Evolutionary conservation across 2,113 vertebrate genomes (phyloP).

Genomic region (Numenius arquata): DNA sequence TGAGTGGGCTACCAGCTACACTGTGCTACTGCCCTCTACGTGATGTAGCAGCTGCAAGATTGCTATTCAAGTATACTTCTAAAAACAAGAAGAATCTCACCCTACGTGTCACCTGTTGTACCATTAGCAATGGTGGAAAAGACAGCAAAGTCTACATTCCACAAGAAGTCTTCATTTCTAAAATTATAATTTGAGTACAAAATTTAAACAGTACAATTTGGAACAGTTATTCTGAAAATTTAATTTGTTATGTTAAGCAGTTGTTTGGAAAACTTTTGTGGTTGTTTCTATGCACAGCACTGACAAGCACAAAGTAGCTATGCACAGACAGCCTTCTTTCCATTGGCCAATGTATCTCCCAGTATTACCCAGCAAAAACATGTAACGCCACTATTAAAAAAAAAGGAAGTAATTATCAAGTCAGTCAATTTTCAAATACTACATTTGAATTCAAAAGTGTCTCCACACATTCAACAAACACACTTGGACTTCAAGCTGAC

Average conservation of each 20-base stretch:
- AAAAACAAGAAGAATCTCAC: neutral
- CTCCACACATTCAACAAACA: neutral
- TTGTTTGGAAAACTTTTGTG: neutral
- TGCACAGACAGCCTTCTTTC: fast-evolving
- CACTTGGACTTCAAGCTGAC: neutral
- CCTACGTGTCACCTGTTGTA: neutral
- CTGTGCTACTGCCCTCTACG: too few relatives aligned
- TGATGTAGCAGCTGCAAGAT: neutral
- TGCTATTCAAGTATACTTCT: neutral
- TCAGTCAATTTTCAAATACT: neutral
- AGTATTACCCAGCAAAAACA: neutral
- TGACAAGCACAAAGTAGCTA: neutral
- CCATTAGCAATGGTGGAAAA: neutral
- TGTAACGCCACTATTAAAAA: too few relatives aligned
- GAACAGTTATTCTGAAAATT: neutral
- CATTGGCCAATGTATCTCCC: neutral
- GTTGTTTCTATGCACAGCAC: neutral
- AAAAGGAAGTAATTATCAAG: neutral
- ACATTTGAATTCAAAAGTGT: neutral
- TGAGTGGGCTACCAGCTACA: neutral
- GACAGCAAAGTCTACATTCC: neutral
- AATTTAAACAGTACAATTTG: neutral
- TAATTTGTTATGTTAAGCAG: neutral
- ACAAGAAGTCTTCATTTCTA: neutral
- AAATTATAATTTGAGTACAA: neutral